A percentile compares a stretch with the other conserved stretches of the same genome.
These are phyloP conservation scores for Oreohelix idahoensis DNA, from an alignment of 1,140 invertebrate genomes.

Conservation along the genomic window DNA sequence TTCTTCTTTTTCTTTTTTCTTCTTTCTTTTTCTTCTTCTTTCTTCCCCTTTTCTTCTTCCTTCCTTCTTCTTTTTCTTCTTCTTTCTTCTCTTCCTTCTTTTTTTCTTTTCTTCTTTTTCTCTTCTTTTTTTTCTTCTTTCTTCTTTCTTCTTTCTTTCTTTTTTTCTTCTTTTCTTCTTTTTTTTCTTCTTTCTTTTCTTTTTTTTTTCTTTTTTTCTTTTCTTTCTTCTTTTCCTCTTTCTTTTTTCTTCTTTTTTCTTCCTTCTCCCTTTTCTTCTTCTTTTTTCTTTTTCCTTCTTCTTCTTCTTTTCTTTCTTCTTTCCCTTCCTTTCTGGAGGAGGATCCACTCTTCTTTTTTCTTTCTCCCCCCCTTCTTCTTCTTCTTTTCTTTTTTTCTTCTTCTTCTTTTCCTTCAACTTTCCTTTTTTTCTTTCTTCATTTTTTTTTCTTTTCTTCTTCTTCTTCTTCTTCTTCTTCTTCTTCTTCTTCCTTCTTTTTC, in stretches of 20 bases:
- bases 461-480: background rate
- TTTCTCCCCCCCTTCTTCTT: too few species aligned
- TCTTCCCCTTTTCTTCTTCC: too few species aligned
- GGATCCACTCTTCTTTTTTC: background rate
- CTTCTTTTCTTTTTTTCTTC: background rate
- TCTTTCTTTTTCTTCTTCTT: too few species aligned
- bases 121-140: background rate
- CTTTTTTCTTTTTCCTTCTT: too few species aligned
- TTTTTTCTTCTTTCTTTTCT: too few species aligned
- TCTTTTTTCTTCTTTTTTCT: background rate
- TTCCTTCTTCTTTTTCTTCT: too few species aligned
- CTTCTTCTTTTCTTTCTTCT: background rate
- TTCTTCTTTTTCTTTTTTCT: too few species aligned
- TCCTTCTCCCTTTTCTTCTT: background rate
- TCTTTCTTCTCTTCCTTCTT: background rate
- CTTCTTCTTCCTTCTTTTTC: background rate
- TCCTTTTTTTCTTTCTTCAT: background rate
- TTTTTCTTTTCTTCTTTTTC: background rate
- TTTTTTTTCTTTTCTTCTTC: background rate
- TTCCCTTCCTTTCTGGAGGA: too few species aligned
- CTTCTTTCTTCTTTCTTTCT: background rate
- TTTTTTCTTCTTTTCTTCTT: background rate
- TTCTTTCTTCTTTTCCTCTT: background rate
- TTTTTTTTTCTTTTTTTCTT: background rate
- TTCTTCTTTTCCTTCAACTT: background rate